Evolutionary conservation across 2,797 vertebrate species (phyloP), one percentile per base, ranked within the genome.

Genomic region (Cyprinella venusta): DNA sequence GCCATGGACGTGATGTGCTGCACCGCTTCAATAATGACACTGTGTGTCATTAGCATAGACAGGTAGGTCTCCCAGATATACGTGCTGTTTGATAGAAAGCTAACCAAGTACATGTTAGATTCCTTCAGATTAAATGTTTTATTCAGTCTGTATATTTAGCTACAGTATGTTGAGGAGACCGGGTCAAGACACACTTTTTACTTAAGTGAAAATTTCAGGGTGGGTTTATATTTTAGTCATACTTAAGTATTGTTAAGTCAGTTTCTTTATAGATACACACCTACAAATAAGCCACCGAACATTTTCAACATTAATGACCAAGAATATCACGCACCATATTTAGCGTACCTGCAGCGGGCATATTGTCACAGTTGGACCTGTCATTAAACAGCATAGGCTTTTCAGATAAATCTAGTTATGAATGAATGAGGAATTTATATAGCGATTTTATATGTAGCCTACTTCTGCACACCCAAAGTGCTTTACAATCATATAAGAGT

Each of bases 1-100:
- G 97, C 97, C 88, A 98, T 99, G 97, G 97, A 99, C 71, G 97
- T 99, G 90, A 99, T 97, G 96, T 99, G 97, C 91, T 99, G 97
- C 91, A 98, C 97, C n/a, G 97, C 97, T 86, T 99, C 97, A 74
- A 99, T 99, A 89, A 95, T 99, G 96, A 96, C 94, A 24, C 95
- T 98, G 84, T 99, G 97, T 89, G 96, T 98, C 82, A 98, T 98
- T 88, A 98, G 97, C 88, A 97, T 99, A 54, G 97, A 98, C 95
- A 97, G 97, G 97, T 99, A 91, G 95, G 94, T 85, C 21, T 70
- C 38, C 26, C n/a, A 26, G 21, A 56, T 38, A 13, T 33, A 45
- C 16, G 12, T 21, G 59, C 4, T 59, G 52, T 26, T 21, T 36
- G 33, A 38, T 75, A 74, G 12, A 74, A 74, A 74, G 59, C n/a